Conservation (phyloP, 2,113 vertebrate species). For the Chroicocephalus ridibundus region DNA sequence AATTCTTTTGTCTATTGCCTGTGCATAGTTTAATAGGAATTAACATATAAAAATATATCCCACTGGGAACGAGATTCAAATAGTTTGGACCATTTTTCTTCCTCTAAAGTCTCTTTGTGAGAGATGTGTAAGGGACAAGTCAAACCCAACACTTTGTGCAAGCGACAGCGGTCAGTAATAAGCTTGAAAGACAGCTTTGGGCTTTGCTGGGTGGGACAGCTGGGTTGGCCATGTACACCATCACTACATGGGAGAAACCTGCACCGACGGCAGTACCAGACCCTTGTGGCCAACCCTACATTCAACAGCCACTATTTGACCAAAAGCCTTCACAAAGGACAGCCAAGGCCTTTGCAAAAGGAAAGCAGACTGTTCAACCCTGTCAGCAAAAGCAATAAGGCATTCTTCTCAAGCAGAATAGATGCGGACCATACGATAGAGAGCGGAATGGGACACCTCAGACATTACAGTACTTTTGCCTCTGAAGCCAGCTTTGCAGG, state of each 20-base stretch:
- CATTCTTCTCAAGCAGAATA: background rate
- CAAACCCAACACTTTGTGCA: background rate
- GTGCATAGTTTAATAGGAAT: slow-evolving; percentile 39
- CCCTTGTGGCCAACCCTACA: background rate
- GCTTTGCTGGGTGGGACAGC: background rate
- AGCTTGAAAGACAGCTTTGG: background rate
- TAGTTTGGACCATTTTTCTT: background rate
- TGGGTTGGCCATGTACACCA: background rate
- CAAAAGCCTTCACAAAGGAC: background rate
- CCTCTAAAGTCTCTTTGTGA: background rate
- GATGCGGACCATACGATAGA: background rate
- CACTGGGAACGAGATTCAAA: background rate
- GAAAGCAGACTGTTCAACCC: background rate
- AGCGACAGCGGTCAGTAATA: background rate
- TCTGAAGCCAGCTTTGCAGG: background rate
- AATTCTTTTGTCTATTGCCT: slow-evolving; percentile 40
- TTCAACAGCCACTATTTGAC: background rate
- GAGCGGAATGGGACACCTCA: background rate
- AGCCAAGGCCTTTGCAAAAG: background rate
- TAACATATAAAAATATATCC: slow-evolving; percentile 14
- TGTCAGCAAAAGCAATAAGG: background rate
- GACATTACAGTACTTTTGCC: background rate
- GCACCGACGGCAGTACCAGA: background rate
- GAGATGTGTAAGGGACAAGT: background rate
- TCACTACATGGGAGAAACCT: background rate